Conservation (phyloP, 1,140 invertebrate genomes). For the Zaprionus vittiger region DNA sequence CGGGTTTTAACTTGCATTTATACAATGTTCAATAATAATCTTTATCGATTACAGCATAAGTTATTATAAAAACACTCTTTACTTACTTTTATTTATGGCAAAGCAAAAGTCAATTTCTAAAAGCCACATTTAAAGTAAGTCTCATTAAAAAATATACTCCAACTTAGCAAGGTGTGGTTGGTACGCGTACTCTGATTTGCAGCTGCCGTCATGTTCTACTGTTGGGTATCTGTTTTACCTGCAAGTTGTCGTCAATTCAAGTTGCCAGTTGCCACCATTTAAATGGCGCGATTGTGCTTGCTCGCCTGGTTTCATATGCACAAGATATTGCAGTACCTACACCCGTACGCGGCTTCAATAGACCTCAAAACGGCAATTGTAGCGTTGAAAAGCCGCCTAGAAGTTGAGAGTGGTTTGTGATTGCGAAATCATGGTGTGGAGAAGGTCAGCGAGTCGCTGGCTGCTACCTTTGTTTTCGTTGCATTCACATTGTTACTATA, state of each 20-base stretch:
- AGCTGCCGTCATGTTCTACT: conserved; percentile 33
- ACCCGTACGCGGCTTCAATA: conserved; percentile 15
- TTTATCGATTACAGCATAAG: too few species aligned
- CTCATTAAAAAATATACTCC: neutral
- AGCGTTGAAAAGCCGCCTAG: conserved; percentile 41
- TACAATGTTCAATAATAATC: too few species aligned
- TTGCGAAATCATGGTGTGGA: conserved; percentile 64
- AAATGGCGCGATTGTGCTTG: conserved; percentile 36
- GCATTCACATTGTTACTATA: conserved; percentile 46
- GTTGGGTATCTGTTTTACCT: conserved; percentile 23
- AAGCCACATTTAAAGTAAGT: neutral
- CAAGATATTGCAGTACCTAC: conserved; percentile 23
- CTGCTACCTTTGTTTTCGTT: conserved; percentile 44
- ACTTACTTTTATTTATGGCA: neutral
- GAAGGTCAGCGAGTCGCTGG: conserved; percentile 67
- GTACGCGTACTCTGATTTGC: conserved; percentile 18
- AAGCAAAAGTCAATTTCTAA: neutral
- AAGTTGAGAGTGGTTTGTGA: conserved; percentile 34
- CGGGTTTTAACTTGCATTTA: too few species aligned
- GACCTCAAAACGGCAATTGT: conserved; percentile 28
- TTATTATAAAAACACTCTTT: neutral
- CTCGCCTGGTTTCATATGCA: conserved; percentile 42
- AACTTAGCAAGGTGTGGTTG: conserved; percentile 25
- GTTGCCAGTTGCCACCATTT: conserved; percentile 44
- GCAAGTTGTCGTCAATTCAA: conserved; percentile 41